Percentiles rank a stretch among this genome's conserved stretches.
Evolutionary conservation across 2,797 vertebrate species (phyloP).

Genomic region (Xyrichtys novacula): DNA sequence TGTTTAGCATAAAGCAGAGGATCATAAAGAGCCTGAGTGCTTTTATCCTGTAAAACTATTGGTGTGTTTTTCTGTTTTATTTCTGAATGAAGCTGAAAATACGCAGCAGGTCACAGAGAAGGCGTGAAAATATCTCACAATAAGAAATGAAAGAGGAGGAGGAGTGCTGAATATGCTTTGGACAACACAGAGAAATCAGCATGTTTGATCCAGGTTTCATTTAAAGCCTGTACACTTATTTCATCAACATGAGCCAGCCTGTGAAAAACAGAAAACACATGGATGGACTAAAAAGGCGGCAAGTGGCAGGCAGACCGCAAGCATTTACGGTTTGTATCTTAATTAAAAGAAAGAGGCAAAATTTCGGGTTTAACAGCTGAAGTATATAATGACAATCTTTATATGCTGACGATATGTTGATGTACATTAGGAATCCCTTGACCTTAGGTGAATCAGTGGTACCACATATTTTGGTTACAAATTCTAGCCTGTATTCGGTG

Average conservation of each 20-base stretch:
- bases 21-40: constrained; percentile 54
- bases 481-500: too few species aligned
- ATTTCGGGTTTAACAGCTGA: too few species aligned
- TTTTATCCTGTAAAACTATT: constrained; percentile 40
- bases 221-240: background rate
- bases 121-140: background rate
- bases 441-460: too few species aligned
- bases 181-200: background rate
- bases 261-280: background rate
- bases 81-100: background rate
- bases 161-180: background rate
- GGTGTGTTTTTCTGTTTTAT: background rate
- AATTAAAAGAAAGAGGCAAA: too few species aligned
- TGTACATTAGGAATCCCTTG: too few species aligned
- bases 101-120: constrained; percentile 1
- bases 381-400: too few species aligned
- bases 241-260: background rate
- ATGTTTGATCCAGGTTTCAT: background rate
- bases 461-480: too few species aligned
- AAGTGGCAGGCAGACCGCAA: too few species aligned
- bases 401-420: too few species aligned
- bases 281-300: too few species aligned
- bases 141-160: background rate
- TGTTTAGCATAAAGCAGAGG: constrained; percentile 60
- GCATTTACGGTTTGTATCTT: too few species aligned